Percentiles rank a stretch among this genome's conserved stretches.
Conservation (phyloP, 2,888 invertebrate genomes). For the Caenorhabditis macrosperma region DNA sequence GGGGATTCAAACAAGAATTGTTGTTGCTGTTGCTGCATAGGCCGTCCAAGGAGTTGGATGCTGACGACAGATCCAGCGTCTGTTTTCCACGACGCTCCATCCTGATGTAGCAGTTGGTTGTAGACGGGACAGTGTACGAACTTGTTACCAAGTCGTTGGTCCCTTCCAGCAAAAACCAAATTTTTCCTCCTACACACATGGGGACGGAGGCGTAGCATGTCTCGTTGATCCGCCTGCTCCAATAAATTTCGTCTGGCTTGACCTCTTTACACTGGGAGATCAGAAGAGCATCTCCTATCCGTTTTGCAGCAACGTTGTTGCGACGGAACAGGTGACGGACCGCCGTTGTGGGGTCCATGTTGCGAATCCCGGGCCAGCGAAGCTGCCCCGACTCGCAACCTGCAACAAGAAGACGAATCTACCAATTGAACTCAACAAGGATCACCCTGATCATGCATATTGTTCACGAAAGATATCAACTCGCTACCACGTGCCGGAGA, state of each 20-base stretch:
- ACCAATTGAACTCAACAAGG: too few relatives aligned
- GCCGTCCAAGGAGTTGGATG: background rate
- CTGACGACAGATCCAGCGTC: background rate
- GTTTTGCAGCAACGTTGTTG: background rate
- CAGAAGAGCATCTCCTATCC: background rate
- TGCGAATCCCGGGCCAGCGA: too few relatives aligned
- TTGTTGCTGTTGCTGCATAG: background rate
- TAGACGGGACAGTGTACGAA: background rate
- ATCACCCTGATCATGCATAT: too few relatives aligned
- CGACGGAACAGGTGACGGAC: background rate
- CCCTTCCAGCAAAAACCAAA: slow-evolving; percentile 4
- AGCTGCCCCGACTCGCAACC: too few relatives aligned
- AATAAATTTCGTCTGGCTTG: background rate
- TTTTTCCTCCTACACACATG: background rate
- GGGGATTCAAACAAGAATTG: slow-evolving; percentile 4
- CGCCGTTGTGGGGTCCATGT: slow-evolving; percentile 5
- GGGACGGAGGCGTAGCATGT: background rate
- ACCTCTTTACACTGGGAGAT: background rate
- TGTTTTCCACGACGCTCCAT: background rate
- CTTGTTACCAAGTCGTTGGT: background rate
- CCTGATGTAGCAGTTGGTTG: background rate
- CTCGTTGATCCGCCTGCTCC: slow-evolving; percentile 2
- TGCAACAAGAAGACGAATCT: too few relatives aligned
- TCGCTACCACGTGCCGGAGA: too few relatives aligned
- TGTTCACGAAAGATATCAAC: too few relatives aligned